Percentiles rank a stretch among this genome's conserved stretches.
Evolutionary conservation across 2,888 invertebrate genomes (phyloP).

Genomic region (Platynereis dumerilii): DNA sequence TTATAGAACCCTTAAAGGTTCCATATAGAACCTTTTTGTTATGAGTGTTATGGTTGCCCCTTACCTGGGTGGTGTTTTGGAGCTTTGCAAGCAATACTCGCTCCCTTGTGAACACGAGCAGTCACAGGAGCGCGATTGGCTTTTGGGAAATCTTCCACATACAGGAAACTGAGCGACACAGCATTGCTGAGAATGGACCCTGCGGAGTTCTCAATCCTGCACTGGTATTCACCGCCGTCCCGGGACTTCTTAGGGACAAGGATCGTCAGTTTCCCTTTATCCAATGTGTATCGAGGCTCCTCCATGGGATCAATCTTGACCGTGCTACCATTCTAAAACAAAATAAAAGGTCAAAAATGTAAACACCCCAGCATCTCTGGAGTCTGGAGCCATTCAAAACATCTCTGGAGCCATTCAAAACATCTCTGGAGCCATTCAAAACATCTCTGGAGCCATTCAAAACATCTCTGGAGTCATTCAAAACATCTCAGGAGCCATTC

Average conservation of each 20-base stretch:
- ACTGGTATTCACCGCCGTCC: conserved; percentile 52
- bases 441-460: too few relatives aligned
- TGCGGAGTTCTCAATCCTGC: conserved; percentile 48
- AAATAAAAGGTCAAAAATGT: too few relatives aligned
- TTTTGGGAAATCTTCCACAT: conserved; percentile 56
- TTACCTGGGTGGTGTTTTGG: conserved; percentile 86
- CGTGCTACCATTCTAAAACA: too few relatives aligned
- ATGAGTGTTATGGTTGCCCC: too few relatives aligned
- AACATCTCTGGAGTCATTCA: too few relatives aligned
- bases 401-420: too few relatives aligned
- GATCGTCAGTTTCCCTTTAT: conserved; percentile 54
- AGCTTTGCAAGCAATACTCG: conserved; percentile 66
- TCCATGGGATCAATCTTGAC: conserved; percentile 7
- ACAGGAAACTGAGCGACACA: conserved; percentile 50
- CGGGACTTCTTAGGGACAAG: conserved; percentile 38
- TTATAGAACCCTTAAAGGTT: too few relatives aligned
- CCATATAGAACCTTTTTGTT: too few relatives aligned
- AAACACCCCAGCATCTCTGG: too few relatives aligned
- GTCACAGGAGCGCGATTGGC: conserved; percentile 47
- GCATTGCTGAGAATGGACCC: conserved; percentile 48
- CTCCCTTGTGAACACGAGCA: conserved; percentile 43
- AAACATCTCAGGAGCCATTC: too few relatives aligned
- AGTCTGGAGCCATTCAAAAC: too few relatives aligned
- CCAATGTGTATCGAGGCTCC: conserved; percentile 44
- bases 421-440: too few relatives aligned